Conservation (phyloP, 2,888 invertebrate species). For the Nysson spinosus region DNA sequence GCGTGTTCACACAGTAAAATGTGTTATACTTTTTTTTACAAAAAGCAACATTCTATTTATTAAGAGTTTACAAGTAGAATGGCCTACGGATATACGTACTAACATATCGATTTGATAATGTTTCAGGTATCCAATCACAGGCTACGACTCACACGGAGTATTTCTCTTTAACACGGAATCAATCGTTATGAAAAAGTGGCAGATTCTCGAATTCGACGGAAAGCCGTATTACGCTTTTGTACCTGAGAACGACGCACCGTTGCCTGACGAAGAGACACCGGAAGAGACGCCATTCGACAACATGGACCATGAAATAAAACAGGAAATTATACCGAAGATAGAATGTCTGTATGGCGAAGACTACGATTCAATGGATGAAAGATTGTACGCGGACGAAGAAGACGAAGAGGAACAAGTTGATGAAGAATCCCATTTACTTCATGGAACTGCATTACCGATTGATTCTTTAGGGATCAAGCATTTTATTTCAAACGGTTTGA, state of each 20-base stretch:
- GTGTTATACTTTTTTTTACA: neutral
- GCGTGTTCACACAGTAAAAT: neutral
- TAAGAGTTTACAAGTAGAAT: constrained; percentile 14
- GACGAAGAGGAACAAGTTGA: constrained; percentile 17
- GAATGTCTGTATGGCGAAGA: constrained; percentile 43
- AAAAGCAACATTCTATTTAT: constrained; percentile 4
- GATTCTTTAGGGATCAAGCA: constrained; percentile 60
- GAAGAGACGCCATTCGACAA: constrained; percentile 48
- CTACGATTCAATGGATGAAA: constrained; percentile 49
- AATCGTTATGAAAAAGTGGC: constrained; percentile 75
- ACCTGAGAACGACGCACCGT: constrained; percentile 68
- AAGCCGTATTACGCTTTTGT: constrained; percentile 75
- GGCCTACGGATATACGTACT: constrained; percentile 5
- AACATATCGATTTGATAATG: constrained; percentile 57
- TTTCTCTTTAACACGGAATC: constrained; percentile 73
- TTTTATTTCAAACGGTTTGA: constrained; percentile 51
- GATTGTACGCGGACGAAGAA: constrained; percentile 41
- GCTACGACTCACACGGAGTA: constrained; percentile 64
- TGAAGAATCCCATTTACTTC: no score
- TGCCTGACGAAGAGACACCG: constrained; percentile 61
- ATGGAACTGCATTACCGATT: no score
- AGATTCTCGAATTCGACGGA: constrained; percentile 75
- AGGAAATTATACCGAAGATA: constrained; percentile 42
- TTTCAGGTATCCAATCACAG: constrained; percentile 69
- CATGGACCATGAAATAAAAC: constrained; percentile 38